Evolutionary conservation across 2,888 invertebrate species (phyloP), one percentile per base, ranked within the genome.

Genomic region (Lasioglossum leucozonium): DNA sequence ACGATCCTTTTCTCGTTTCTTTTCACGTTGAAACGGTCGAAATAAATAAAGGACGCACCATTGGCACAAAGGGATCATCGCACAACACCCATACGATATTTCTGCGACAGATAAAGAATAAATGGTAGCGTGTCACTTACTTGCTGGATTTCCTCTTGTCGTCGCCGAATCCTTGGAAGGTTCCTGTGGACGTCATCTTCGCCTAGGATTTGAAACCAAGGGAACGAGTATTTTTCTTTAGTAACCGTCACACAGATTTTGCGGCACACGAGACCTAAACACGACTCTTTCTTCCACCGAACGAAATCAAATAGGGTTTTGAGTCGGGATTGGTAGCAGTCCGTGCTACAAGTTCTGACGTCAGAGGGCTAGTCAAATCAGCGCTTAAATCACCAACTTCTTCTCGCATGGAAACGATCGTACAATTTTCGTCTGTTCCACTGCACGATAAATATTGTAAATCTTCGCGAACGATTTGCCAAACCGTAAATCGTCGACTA

Each of bases 141-240:
- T 96, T 97, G 95, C 97, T 97, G 69, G 96, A 97, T 92, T 96
- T 96, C 93, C 96, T 96, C 85, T 95, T 96, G 90, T 96, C 96
- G 91, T 96, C 96, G 72, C 95, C 95, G 87, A 96, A 92, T 83
- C 97, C 97, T 86, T 96, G 95, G 92, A 96, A 96, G 84, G 96
- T 96, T 77, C 96, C 94, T 65, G 97, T 96, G 75, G 97, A 97
- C 93, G 97, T 96, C 97, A 97, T 97, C 92, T 92, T 95, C 47
- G 65, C 42, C 44, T 22, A 47, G 11, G 34, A 22, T 65, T 71
- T 55, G 16, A 30, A 26, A 44, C 72, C 78, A 26, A 47, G n/a
- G 26, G 37, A 71, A 58, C 30, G 74, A 71, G 55, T 77, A 74
- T 78, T 79, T 79, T 78, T 77, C 73, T 58, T n/a, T 51, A 51